Percentiles rank a stretch among this genome's conserved stretches.
Evolutionary conservation across 2,113 vertebrate genomes (phyloP).

Genomic region (Mesocricetus auratus): DNA sequence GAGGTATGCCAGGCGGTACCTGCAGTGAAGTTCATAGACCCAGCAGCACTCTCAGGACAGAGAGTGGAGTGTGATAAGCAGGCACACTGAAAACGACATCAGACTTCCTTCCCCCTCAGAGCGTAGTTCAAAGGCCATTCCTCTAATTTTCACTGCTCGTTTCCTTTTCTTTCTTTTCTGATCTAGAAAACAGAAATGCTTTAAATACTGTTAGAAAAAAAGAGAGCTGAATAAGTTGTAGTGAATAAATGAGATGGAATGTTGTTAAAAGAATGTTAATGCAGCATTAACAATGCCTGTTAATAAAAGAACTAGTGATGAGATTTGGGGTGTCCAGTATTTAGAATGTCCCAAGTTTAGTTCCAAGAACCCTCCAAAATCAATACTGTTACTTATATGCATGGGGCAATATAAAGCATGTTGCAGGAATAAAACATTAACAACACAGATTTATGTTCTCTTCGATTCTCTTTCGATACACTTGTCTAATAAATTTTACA

Average conservation of each 20-base stretch:
- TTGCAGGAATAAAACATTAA: slow-evolving; percentile 7
- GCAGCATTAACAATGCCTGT: slow-evolving; percentile 48
- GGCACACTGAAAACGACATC: neutral
- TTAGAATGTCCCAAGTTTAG: neutral
- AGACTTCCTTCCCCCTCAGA: neutral
- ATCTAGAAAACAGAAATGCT: slow-evolving; percentile 42
- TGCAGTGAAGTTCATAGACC: neutral
- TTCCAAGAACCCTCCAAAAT: neutral
- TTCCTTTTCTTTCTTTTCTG: neutral
- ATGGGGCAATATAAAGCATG: neutral
- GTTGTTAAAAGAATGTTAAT: too few relatives aligned
- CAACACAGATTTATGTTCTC: slow-evolving; percentile 1
- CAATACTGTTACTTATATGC: slow-evolving; percentile 18
- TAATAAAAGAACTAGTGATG: slow-evolving; percentile 37
- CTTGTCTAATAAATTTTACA: slow-evolving; percentile 37
- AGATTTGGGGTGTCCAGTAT: neutral
- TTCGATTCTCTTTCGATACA: neutral
- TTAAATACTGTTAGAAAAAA: slow-evolving; percentile 46
- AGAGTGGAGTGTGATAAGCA: neutral
- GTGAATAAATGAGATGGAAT: slow-evolving; percentile 45
- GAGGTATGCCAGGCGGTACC: neutral
- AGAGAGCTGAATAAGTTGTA: slow-evolving; percentile 57
- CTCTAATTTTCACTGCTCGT: neutral
- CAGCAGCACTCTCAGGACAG: neutral
- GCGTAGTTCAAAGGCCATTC: neutral